Conservation (phyloP, 2,888 invertebrate species). For the Byasa hedistus region DNA sequence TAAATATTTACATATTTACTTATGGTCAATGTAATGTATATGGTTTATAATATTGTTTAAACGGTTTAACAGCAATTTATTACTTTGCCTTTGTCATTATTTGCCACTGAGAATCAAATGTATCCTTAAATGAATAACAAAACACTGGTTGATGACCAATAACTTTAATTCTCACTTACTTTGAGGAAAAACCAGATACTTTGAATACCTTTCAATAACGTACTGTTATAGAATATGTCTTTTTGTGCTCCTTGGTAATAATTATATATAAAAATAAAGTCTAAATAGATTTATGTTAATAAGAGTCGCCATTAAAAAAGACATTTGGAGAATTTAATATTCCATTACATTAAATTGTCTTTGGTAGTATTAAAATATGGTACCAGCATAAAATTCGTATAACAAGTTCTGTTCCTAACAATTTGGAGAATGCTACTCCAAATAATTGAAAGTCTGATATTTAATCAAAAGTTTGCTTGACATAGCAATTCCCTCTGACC, state of each 20-base stretch:
- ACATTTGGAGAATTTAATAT: no score
- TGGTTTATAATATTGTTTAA: not conserved
- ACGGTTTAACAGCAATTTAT: not conserved
- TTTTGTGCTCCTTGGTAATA: not conserved
- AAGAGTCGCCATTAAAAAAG: not conserved
- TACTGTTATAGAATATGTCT: not conserved
- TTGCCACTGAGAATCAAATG: not conserved
- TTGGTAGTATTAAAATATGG: no score
- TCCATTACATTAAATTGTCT: no score
- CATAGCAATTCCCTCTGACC: not conserved
- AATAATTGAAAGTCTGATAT: not conserved
- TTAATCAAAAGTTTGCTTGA: not conserved
- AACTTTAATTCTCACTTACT: not conserved
- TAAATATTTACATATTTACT: not conserved
- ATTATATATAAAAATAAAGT: no score
- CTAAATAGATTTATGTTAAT: not conserved
- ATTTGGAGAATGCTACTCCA: not conserved
- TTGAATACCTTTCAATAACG: not conserved
- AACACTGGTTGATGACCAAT: not conserved
- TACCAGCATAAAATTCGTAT: not conserved
- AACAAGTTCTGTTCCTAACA: not conserved
- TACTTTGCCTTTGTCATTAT: not conserved
- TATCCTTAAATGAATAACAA: not conserved
- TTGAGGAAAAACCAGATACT: not conserved
- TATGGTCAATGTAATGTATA: not conserved